phyloP scores from a whole-genome alignment of 2,888 invertebrate genomes.

The Cerceris ruficornis region DNA sequence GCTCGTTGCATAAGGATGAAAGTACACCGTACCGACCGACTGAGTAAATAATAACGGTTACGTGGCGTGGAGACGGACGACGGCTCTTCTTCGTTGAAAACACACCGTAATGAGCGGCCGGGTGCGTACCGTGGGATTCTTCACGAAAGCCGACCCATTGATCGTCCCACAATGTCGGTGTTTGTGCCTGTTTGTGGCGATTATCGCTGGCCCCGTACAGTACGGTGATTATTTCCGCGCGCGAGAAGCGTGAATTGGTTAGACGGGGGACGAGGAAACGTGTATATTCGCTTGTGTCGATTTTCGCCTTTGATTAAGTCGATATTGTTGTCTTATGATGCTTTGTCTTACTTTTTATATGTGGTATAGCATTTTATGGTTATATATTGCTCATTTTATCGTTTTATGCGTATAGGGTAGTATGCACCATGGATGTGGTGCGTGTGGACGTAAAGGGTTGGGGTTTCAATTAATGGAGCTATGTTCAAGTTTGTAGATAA shows the following conservation, averaged over 20 bases:
- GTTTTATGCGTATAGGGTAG: too few relatives aligned
- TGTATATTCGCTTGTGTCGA: background rate
- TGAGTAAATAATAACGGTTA: slow-evolving; percentile 81
- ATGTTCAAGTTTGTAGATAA: too few relatives aligned
- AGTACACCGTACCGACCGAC: slow-evolving; percentile 76
- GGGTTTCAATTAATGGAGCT: too few relatives aligned
- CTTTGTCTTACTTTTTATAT: too few relatives aligned
- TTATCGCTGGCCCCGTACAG: slow-evolving; percentile 39
- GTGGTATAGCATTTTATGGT: too few relatives aligned
- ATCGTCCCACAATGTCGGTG: slow-evolving; percentile 47
- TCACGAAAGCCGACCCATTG: slow-evolving; percentile 57
- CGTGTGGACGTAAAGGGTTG: too few relatives aligned
- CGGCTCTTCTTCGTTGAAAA: slow-evolving; percentile 63
- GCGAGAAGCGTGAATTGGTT: slow-evolving; percentile 32
- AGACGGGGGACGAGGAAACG: slow-evolving; percentile 23
- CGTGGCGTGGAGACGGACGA: slow-evolving; percentile 70
- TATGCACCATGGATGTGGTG: too few relatives aligned
- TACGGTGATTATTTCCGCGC: slow-evolving; percentile 50
- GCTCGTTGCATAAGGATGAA: slow-evolving; percentile 79
- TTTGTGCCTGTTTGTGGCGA: slow-evolving; percentile 14
- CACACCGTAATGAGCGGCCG: slow-evolving; percentile 61
- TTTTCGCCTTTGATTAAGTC: too few relatives aligned
- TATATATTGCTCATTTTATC: too few relatives aligned
- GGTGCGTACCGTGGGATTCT: slow-evolving; percentile 58
- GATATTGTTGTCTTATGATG: too few relatives aligned